Conservation (phyloP, 2,888 invertebrate genomes). For the Phymatocera aterrima region DNA sequence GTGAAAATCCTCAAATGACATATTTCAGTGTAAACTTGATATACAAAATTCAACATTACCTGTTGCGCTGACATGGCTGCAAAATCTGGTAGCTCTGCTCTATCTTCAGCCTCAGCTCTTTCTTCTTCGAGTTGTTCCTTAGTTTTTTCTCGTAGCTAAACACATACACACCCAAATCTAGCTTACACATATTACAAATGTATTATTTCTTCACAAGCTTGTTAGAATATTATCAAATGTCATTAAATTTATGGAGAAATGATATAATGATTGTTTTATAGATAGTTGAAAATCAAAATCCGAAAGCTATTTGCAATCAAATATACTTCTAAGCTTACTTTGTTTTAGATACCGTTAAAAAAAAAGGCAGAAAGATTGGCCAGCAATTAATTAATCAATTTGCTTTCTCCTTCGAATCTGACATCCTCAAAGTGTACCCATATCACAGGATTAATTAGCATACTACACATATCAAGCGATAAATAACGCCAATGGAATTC, state of each 20-base stretch:
- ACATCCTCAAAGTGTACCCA: too few relatives aligned
- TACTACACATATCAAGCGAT: neutral
- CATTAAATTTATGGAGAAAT: neutral
- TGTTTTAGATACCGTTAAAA: neutral
- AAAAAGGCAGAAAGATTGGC: neutral
- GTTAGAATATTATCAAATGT: neutral
- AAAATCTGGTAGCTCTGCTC: slow-evolving; percentile 74
- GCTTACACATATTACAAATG: slow-evolving; percentile 51
- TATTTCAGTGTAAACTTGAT: neutral
- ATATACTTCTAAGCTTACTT: neutral
- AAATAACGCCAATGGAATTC: neutral
- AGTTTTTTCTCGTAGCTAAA: slow-evolving; percentile 68
- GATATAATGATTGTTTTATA: neutral
- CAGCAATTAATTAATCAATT: neutral
- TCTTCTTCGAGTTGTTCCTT: slow-evolving; percentile 75
- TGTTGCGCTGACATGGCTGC: slow-evolving; percentile 74
- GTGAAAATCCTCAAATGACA: neutral
- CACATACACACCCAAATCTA: slow-evolving; percentile 51
- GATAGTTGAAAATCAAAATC: neutral
- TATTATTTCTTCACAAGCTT: slow-evolving; percentile 19
- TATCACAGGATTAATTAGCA: too few relatives aligned
- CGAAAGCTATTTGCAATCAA: neutral
- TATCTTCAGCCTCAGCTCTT: slow-evolving; percentile 73
- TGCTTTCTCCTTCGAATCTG: neutral
- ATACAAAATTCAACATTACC: slow-evolving; percentile 61